These are phyloP conservation scores for Urechis unicinctus DNA, from an alignment of 2,888 invertebrate species.

Conservation along the genomic window DNA sequence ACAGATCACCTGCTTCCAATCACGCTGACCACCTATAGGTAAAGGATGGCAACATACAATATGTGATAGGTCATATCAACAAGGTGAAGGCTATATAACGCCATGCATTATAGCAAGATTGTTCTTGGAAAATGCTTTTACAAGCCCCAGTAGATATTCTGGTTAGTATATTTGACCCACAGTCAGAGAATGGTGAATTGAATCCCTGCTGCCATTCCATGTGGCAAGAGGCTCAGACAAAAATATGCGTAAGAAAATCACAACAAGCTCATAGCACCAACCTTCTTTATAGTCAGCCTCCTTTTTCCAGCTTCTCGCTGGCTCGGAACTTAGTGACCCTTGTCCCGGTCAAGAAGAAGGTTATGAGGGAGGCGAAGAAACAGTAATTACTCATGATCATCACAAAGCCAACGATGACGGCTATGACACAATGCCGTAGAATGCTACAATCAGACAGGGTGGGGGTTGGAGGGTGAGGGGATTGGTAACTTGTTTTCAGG, in stretches of 20 bases:
- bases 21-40: conserved; percentile 71
- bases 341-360: conserved; percentile 75
- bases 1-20: conserved; percentile 84
- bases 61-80: too few species aligned
- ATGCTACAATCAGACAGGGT: too few species aligned
- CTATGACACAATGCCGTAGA: conserved; percentile 53
- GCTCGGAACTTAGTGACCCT: conserved; percentile 75
- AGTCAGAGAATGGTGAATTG: too few species aligned
- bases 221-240: neutral
- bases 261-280: conserved; percentile 29
- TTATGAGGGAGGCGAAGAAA: conserved; percentile 66
- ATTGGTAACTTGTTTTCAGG: too few species aligned
- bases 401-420: conserved; percentile 67
- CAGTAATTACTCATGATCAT: conserved; percentile 72
- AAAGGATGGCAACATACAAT: conserved; percentile 12
- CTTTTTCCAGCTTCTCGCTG: too few species aligned
- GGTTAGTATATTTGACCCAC: too few species aligned
- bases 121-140: too few species aligned
- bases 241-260: neutral
- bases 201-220: too few species aligned
- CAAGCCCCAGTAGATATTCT: too few species aligned
- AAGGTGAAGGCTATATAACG: too few species aligned
- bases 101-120: too few species aligned
- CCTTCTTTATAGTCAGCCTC: conserved; percentile 77
- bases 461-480: too few species aligned